These are phyloP conservation scores for Phenganax marumi DNA, from an alignment of 92 coral and sea anemone genomes.

Conservation along the genomic window DNA sequence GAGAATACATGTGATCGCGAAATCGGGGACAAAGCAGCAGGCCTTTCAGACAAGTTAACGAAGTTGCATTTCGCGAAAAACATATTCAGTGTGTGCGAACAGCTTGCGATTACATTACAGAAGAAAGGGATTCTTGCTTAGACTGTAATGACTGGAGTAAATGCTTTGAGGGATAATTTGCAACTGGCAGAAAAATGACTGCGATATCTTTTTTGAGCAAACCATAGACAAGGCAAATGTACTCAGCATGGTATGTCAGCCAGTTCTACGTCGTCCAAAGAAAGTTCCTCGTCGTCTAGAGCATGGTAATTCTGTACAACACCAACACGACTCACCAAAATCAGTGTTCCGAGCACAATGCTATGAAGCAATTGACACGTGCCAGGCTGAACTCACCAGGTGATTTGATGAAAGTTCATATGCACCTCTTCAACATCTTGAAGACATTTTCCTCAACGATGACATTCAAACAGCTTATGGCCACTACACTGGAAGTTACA, in stretches of 20 bases:
- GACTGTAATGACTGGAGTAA: slow-evolving; percentile 27
- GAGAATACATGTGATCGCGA: slow-evolving; percentile 9
- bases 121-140: slow-evolving; percentile 18
- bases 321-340: slow-evolving; percentile 17
- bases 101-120: slow-evolving; percentile 25
- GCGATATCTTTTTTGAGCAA: slow-evolving; percentile 17
- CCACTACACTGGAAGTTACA: no score
- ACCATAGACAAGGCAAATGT: slow-evolving; percentile 1
- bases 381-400: slow-evolving; percentile 13
- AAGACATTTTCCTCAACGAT: slow-evolving; percentile 18
- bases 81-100: slow-evolving; percentile 6
- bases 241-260: slow-evolving; percentile 13
- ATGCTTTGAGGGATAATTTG: slow-evolving; percentile 23
- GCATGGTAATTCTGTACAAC: slow-evolving; percentile 14
- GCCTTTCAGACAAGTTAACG: slow-evolving; percentile 11
- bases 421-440: slow-evolving; percentile 21
- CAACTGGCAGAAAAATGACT: slow-evolving; percentile 17
- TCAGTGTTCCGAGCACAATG: slow-evolving; percentile 28
- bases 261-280: slow-evolving; percentile 13
- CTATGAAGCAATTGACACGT: slow-evolving; percentile 25
- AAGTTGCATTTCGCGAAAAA: slow-evolving; percentile 9
- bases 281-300: slow-evolving; percentile 28
- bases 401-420: slow-evolving; percentile 19
- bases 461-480: no score
- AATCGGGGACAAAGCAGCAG: slow-evolving; percentile 24